phyloP scores from a whole-genome alignment of 2,797 vertebrate species.

The Anableps anableps region DNA sequence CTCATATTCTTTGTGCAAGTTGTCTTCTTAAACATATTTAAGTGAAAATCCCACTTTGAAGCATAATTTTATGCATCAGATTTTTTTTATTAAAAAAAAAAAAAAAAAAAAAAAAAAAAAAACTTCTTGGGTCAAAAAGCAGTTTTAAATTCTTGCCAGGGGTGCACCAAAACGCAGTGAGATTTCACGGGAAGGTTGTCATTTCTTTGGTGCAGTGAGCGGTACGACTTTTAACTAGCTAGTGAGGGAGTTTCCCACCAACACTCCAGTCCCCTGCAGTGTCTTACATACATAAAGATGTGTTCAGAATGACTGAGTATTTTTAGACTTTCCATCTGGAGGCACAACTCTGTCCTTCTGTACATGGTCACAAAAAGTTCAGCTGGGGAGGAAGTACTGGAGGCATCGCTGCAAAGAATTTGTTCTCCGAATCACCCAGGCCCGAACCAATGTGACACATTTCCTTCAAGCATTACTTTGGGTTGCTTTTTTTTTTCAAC shows the following conservation, averaged over 20 bases:
- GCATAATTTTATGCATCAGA: conserved; percentile 16
- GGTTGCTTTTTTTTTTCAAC: neutral
- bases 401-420: conserved; percentile 1
- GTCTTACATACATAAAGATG: conserved; percentile 49
- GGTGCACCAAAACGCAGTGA: conserved; percentile 14
- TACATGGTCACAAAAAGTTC: conserved; percentile 13
- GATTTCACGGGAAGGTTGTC: conserved; percentile 19
- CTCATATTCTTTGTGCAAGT: conserved; percentile 17
- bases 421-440: neutral
- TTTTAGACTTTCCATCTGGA: conserved; percentile 45
- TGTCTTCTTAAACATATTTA: conserved; percentile 24
- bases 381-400: conserved; percentile 9
- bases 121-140: conserved; percentile 30
- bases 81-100: no score
- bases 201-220: conserved; percentile 26
- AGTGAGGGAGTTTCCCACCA: conserved; percentile 25
- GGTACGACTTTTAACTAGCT: conserved; percentile 48
- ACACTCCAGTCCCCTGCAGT: conserved; percentile 20
- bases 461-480: neutral
- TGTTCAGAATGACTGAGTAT: conserved; percentile 49
- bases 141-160: conserved; percentile 40
- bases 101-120: neutral
- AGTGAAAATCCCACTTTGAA: conserved; percentile 4
- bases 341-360: conserved; percentile 14
- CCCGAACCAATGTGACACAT: neutral